Evolutionary conservation across 2,113 vertebrate species (phyloP).

Genomic region (Hypanus sabinus): DNA sequence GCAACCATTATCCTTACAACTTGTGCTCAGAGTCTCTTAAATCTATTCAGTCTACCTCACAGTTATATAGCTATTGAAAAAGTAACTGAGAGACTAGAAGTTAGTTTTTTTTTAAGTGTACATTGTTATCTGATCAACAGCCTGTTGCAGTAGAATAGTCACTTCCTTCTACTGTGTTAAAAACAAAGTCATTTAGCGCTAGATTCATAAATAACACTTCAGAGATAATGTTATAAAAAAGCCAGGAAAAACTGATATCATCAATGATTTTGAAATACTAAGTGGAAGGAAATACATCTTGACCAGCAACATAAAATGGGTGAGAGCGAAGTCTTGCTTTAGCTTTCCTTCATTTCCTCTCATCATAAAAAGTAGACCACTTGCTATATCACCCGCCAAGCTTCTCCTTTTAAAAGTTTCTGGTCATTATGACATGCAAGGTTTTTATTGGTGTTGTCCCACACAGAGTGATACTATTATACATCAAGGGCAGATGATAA

Average conservation of each 20-base stretch:
- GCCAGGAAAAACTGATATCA: background rate
- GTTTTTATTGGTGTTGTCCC: no score
- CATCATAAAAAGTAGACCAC: no score
- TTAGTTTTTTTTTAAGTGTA: background rate
- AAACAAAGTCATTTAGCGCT: background rate
- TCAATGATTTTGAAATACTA: background rate
- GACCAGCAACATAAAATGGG: background rate
- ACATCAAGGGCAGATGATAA: no score
- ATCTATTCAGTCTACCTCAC: no score
- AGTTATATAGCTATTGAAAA: no score
- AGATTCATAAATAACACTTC: background rate
- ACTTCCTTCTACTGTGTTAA: background rate
- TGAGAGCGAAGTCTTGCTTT: background rate
- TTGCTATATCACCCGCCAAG: no score
- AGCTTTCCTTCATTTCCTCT: background rate
- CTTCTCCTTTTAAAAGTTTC: no score
- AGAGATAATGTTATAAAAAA: background rate
- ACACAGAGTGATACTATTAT: no score
- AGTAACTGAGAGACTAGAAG: no score
- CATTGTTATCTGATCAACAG: slow-evolving; percentile 12
- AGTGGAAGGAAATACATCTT: background rate
- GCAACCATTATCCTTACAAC: no score
- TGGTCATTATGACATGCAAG: no score
- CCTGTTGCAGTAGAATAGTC: background rate
- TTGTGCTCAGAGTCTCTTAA: no score